phyloP scores from a whole-genome alignment of 1,140 invertebrate species.

The Euglossa dilemma region DNA sequence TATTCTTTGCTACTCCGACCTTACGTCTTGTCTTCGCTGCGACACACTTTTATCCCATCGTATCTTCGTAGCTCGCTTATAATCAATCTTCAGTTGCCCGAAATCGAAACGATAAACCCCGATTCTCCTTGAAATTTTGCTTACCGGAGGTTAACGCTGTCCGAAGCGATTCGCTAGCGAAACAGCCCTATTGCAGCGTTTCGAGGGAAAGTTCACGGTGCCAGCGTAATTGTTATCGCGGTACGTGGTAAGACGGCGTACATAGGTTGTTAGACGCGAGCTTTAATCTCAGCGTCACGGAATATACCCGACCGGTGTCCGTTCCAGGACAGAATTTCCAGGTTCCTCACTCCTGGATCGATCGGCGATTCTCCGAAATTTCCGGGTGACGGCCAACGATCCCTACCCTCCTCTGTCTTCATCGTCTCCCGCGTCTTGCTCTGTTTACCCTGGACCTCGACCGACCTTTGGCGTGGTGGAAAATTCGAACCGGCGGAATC shows the following conservation, averaged over 20 bases:
- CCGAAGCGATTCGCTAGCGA: no score
- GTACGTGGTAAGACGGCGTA: not conserved
- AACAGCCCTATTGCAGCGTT: not conserved
- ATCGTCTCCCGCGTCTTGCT: not conserved
- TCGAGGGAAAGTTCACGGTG: not conserved
- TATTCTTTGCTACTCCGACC: no score
- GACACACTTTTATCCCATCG: no score
- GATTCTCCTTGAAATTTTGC: no score
- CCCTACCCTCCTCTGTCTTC: not conserved
- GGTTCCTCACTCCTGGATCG: slow-evolving; percentile 43
- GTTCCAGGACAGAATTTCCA: slow-evolving; percentile 56
- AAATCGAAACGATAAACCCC: no score
- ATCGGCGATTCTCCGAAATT: slow-evolving; percentile 61
- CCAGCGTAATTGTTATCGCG: slow-evolving; percentile 11
- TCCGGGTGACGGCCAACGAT: slow-evolving; percentile 37
- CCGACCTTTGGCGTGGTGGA: no score
- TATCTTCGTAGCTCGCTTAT: no score
- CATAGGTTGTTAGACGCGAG: slow-evolving; percentile 53
- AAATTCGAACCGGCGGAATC: slow-evolving; percentile 1
- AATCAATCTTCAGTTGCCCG: no score
- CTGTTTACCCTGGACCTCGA: not conserved
- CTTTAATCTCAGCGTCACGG: slow-evolving; percentile 72
- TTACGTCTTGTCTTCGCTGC: no score
- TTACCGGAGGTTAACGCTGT: no score
- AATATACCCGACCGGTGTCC: slow-evolving; percentile 59